Conservation (phyloP, 2,888 invertebrate genomes). For the Stratiomys singularior region DNA sequence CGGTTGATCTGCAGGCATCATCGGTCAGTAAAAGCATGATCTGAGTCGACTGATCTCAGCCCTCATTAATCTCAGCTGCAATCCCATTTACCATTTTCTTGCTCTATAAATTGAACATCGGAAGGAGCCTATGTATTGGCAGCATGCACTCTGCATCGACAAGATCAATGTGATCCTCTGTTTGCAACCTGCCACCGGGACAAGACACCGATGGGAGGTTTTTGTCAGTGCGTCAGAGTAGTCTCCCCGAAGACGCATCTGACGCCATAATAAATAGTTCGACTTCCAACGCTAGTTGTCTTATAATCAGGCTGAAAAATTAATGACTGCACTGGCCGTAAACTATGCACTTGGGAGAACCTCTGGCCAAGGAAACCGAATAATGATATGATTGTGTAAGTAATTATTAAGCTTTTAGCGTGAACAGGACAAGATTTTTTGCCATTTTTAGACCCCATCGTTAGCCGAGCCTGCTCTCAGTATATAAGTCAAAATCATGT, state of each 20-base stretch:
- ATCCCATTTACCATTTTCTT: constrained; percentile 25
- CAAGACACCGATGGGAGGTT: neutral
- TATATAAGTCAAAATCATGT: no score
- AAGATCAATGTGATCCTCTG: constrained; percentile 1
- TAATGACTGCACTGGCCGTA: no score
- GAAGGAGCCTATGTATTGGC: constrained; percentile 2
- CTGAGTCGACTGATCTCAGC: constrained; percentile 5
- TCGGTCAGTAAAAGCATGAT: neutral
- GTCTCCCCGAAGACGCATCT: neutral
- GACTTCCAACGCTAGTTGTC: neutral
- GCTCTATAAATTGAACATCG: constrained; percentile 24
- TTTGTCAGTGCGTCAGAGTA: constrained; percentile 10
- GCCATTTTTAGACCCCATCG: no score
- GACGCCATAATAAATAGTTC: constrained; percentile 21
- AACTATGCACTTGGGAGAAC: no score
- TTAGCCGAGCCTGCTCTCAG: no score
- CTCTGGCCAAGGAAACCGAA: no score
- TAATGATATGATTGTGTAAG: no score
- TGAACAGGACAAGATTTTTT: no score
- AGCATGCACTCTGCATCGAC: constrained; percentile 24
- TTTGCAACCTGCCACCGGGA: constrained; percentile 4
- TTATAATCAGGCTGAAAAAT: no score
- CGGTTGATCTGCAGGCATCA: constrained; percentile 4
- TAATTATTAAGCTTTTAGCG: no score
- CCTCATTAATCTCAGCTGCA: constrained; percentile 12